Evolutionary conservation across 2,113 vertebrate species (phyloP).

Genomic region (Porphyrio hochstetteri): DNA sequence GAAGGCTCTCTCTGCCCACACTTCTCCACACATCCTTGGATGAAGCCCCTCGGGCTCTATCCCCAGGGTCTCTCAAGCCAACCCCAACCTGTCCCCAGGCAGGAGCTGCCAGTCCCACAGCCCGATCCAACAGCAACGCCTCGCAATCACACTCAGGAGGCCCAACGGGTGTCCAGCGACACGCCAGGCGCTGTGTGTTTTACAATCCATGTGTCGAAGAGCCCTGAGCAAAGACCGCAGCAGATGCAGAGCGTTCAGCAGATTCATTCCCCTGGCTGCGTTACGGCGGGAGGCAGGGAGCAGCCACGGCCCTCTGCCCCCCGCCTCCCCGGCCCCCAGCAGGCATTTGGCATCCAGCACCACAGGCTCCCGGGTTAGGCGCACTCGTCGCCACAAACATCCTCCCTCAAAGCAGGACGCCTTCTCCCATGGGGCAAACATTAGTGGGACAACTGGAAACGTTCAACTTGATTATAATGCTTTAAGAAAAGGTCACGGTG

Average conservation of each 20-base stretch:
- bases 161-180: slow-evolving; percentile 6
- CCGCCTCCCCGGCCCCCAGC: slow-evolving; percentile 22
- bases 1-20: background rate
- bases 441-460: slow-evolving; percentile 79
- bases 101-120: background rate
- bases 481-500: slow-evolving; percentile 81
- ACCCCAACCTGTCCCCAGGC: background rate
- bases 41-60: background rate
- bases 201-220: slow-evolving; percentile 21
- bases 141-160: background rate
- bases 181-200: background rate
- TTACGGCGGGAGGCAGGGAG: background rate
- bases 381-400: slow-evolving; percentile 56
- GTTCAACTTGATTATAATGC: slow-evolving; percentile 83
- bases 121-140: background rate
- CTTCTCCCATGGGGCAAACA: slow-evolving; percentile 74
- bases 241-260: slow-evolving; percentile 37
- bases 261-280: slow-evolving; percentile 48
- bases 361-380: slow-evolving; percentile 63
- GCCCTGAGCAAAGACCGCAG: slow-evolving; percentile 42
- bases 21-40: background rate
- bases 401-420: slow-evolving; percentile 63
- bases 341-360: slow-evolving; percentile 64
- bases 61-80: background rate
- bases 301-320: slow-evolving; percentile 29